Conservation (phyloP, 2,113 vertebrate genomes). For the Crotophaga sulcirostris region DNA sequence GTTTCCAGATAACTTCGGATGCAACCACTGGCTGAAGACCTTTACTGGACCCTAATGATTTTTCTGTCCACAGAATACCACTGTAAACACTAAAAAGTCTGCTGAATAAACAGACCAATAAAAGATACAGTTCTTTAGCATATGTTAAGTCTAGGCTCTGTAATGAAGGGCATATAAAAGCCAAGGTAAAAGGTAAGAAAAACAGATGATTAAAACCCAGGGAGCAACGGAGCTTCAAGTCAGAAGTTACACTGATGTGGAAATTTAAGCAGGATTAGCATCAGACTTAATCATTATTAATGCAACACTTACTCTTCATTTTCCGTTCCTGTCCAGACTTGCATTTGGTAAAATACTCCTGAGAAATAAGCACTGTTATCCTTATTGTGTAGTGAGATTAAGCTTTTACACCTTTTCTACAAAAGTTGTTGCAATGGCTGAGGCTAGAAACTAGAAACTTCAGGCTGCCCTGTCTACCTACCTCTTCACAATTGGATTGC, state of each 20-base stretch:
- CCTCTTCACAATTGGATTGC: neutral
- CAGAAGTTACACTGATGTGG: neutral
- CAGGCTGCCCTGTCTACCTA: neutral
- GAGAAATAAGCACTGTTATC: neutral
- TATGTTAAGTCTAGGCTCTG: neutral
- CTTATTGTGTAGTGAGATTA: neutral
- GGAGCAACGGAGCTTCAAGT: neutral
- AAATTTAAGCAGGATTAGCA: constrained; percentile 19
- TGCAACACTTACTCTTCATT: constrained; percentile 4
- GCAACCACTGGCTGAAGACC: neutral
- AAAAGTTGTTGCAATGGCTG: neutral
- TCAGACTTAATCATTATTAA: neutral
- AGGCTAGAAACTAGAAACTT: neutral
- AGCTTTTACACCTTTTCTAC: neutral
- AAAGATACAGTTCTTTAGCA: neutral
- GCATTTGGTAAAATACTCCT: neutral
- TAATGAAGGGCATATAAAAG: neutral
- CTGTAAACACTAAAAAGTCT: neutral
- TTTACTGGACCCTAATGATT: neutral
- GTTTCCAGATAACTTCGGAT: neutral
- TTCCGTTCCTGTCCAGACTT: neutral
- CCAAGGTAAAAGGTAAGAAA: neutral
- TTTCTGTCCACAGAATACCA: neutral
- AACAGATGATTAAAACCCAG: neutral
- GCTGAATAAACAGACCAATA: neutral